phyloP scores from a whole-genome alignment of 2,113 vertebrate species.

The Chlorocebus sabaeus region DNA sequence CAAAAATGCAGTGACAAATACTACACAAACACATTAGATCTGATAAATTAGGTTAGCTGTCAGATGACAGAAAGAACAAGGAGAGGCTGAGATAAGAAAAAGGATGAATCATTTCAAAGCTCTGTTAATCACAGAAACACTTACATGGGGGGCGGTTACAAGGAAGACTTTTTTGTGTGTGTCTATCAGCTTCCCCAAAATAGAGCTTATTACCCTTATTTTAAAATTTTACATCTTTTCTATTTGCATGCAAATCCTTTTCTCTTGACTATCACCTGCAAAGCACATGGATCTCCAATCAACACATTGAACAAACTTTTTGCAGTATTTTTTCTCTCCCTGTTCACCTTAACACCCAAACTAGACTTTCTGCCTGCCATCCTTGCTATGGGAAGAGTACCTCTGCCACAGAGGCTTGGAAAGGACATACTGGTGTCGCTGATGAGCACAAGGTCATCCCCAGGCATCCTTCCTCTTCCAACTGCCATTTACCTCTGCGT shows the following conservation, averaged over 20 bases:
- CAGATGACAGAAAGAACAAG: neutral
- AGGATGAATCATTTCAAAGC: neutral
- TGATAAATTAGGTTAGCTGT: neutral
- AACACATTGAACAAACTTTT: conserved; percentile 67
- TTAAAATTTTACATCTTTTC: conserved; percentile 45
- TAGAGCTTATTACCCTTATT: neutral
- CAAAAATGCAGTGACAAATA: neutral
- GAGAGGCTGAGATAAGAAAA: neutral
- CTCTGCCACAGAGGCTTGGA: conserved; percentile 74
- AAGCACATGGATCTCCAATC: conserved; percentile 10
- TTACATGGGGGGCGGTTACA: neutral
- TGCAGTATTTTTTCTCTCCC: conserved; percentile 21
- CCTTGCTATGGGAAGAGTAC: conserved; percentile 70
- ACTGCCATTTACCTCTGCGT: conserved; percentile 68
- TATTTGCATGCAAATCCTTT: conserved; percentile 60
- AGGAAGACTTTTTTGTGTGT: neutral
- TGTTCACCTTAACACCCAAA: conserved; percentile 60
- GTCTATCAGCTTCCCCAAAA: neutral
- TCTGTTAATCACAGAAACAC: conserved; percentile 2
- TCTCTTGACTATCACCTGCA: conserved; percentile 58
- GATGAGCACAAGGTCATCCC: conserved; percentile 79
- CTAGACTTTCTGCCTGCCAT: conserved; percentile 67
- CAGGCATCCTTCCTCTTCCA: conserved; percentile 79
- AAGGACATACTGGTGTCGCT: conserved; percentile 53
- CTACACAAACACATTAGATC: conserved; percentile 12